Percentiles rank a stretch among this genome's conserved stretches.
Evolutionary conservation across 1,140 invertebrate genomes (phyloP).

Genomic region (Drosophila navojoa): DNA sequence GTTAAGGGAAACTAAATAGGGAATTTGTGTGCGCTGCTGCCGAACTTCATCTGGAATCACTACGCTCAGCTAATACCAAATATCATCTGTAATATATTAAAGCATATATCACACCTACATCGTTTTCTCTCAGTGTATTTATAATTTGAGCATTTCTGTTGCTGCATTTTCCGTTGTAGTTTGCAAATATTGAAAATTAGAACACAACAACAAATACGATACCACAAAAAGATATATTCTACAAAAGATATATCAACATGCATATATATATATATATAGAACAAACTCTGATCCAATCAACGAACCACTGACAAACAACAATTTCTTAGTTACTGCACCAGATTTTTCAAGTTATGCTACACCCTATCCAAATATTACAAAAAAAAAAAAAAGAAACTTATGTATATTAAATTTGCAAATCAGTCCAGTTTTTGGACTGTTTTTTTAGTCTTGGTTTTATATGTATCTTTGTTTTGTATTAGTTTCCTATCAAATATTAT

Average conservation of each 20-base stretch:
- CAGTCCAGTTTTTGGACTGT: constrained; percentile 7
- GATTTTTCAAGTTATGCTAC: constrained; percentile 43
- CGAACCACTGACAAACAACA: constrained; percentile 29
- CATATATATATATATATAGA: constrained; percentile 2
- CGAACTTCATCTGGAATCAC: not conserved
- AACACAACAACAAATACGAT: constrained; percentile 2
- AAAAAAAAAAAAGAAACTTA: constrained; percentile 14
- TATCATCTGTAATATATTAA: constrained; percentile 5
- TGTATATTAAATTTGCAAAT: constrained; percentile 12
- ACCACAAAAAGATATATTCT: constrained; percentile 23
- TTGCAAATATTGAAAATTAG: not conserved
- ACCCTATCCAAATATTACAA: constrained; percentile 23
- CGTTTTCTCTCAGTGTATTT: not conserved
- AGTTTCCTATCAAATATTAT: constrained; percentile 27
- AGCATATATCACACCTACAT: constrained; percentile 3
- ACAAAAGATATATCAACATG: constrained; percentile 18
- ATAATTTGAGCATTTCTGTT: not conserved
- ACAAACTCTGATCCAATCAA: constrained; percentile 15
- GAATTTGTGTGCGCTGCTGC: not conserved
- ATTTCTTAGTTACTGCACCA: constrained; percentile 50
- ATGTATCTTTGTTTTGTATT: constrained; percentile 29
- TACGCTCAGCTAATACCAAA: not conserved
- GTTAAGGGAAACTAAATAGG: too few species aligned
- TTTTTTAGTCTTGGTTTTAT: not conserved
- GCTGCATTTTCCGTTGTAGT: constrained; percentile 3